Percentiles rank a stretch among this genome's conserved stretches.
phyloP scores from a whole-genome alignment of 2,888 invertebrate genomes.

The Eumerus sabulonum region DNA sequence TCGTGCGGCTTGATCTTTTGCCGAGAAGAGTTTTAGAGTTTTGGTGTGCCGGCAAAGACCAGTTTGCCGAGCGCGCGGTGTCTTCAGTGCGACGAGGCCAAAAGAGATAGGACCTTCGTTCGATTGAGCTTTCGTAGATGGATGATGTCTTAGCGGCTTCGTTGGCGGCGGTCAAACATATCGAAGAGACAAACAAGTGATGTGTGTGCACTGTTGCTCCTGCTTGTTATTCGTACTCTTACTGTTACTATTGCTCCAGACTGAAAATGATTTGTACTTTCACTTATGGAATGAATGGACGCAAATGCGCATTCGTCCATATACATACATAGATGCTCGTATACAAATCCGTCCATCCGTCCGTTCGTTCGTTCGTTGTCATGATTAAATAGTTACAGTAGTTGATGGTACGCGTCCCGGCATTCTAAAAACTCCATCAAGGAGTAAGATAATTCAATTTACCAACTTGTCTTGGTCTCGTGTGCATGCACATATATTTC shows the following conservation, averaged over 20 bases:
- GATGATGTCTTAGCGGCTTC: constrained; percentile 47
- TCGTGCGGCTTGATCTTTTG: constrained; percentile 60
- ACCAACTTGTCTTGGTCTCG: constrained; percentile 16
- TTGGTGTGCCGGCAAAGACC: constrained; percentile 52
- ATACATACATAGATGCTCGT: constrained; percentile 1
- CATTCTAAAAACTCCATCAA: constrained; percentile 54
- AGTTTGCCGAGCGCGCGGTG: constrained; percentile 33
- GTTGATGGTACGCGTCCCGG: constrained; percentile 11
- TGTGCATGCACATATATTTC: constrained; percentile 5
- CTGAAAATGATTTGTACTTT: constrained; percentile 68
- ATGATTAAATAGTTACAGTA: not conserved
- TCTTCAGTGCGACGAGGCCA: constrained; percentile 13
- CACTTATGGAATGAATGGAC: constrained; percentile 44
- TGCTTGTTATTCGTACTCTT: not conserved
- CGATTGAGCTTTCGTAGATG: constrained; percentile 43
- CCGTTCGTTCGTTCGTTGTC: too few relatives aligned
- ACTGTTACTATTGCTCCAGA: constrained; percentile 35
- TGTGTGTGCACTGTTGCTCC: constrained; percentile 44
- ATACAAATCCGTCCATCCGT: too few relatives aligned
- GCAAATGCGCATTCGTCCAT: not conserved
- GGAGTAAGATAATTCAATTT: constrained; percentile 66
- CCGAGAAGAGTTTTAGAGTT: constrained; percentile 33
- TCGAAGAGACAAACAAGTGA: constrained; percentile 46
- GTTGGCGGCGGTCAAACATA: constrained; percentile 59
- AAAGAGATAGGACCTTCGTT: constrained; percentile 41